Evolutionary conservation across 37 sponge, comb jelly and placozoan species (phyloP).

Genomic region (Chondrosia reniformis): DNA sequence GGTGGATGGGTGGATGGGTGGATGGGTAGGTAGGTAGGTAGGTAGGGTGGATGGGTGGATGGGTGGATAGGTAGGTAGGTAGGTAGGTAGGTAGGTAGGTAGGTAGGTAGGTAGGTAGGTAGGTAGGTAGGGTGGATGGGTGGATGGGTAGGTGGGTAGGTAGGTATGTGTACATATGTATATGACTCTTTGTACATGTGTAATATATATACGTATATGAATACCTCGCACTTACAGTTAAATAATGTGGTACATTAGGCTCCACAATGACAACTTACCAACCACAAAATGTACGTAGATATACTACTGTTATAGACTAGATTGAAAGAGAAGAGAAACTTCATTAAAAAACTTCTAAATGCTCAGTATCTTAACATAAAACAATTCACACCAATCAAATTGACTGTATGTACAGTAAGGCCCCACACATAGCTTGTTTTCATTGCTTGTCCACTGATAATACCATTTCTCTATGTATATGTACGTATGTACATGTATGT

Average conservation of each 20-base stretch:
- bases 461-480: background rate
- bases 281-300: no score
- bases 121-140: background rate
- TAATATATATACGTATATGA: background rate
- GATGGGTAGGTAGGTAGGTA: background rate
- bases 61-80: no score
- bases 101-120: background rate
- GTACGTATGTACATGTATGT: slow-evolving; percentile 12
- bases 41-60: background rate
- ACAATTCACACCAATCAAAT: no score
- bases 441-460: background rate
- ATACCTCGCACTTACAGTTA: no score
- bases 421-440: background rate
- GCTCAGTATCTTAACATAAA: no score
- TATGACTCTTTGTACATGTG: background rate
- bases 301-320: no score
- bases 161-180: background rate
- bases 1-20: no score
- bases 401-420: no score
- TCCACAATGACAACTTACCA: no score
- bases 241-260: no score
- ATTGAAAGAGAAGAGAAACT: no score
- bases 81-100: background rate
- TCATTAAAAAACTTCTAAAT: no score
- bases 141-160: background rate